Percentiles rank a stretch among this genome's conserved stretches.
These are phyloP conservation scores for Masticophis lateralis DNA, from an alignment of 2,797 vertebrate species.

Conservation along the genomic window DNA sequence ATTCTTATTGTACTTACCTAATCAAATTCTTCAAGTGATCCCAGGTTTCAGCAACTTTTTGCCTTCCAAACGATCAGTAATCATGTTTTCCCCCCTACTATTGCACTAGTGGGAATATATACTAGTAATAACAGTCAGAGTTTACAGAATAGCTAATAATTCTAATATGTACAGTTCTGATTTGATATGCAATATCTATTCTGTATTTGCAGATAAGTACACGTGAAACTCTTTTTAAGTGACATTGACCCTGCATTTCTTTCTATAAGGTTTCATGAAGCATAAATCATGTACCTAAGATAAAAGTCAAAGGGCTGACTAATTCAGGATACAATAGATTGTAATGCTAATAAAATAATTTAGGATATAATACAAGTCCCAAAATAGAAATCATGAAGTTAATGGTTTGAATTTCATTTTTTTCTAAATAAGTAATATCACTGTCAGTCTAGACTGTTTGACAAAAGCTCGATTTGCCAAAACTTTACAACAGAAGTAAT, in stretches of 20 bases:
- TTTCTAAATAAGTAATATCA: not conserved
- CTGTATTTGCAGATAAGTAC: not conserved
- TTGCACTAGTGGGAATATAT: not conserved
- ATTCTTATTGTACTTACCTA: not conserved
- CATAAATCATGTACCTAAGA: not conserved
- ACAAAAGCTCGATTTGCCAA: not conserved
- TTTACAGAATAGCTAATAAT: not conserved
- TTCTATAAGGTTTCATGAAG: not conserved
- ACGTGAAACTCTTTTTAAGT: not conserved
- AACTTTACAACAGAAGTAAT: not conserved
- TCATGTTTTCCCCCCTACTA: not conserved
- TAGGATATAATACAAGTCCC: not conserved
- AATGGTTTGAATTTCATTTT: not conserved
- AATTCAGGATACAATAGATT: not conserved
- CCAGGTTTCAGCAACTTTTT: not conserved
- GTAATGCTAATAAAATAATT: not conserved
- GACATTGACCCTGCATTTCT: not conserved
- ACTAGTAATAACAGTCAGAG: not conserved
- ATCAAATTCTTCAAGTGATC: not conserved
- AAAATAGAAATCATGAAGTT: not conserved
- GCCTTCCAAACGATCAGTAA: not conserved
- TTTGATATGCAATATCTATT: not conserved
- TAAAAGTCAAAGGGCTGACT: no score
- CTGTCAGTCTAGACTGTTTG: not conserved
- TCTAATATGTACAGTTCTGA: not conserved